Evolutionary conservation across 1,140 invertebrate species (phyloP).

Genomic region (Samia ricini): DNA sequence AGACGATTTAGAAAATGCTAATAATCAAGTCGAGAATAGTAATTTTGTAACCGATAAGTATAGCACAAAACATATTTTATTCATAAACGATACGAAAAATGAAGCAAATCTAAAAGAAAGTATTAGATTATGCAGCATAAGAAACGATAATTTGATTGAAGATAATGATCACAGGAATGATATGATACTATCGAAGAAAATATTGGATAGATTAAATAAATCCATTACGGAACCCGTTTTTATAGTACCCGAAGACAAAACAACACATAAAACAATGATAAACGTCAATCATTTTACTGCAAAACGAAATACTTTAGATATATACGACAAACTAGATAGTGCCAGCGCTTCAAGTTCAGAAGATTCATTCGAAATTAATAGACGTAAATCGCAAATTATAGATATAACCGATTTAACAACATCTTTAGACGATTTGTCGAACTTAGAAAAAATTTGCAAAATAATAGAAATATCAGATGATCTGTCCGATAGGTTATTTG

Average conservation of each 20-base stretch:
- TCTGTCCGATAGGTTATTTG: constrained; percentile 61
- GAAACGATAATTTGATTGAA: background rate
- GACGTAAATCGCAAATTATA: constrained; percentile 62
- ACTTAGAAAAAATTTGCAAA: constrained; percentile 63
- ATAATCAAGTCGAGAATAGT: background rate
- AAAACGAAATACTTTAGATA: constrained; percentile 34
- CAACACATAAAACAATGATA: constrained; percentile 16
- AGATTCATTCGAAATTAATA: constrained; percentile 55
- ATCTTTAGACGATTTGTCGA: constrained; percentile 57
- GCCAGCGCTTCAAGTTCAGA: constrained; percentile 53
- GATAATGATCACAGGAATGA: background rate
- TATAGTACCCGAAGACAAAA: constrained; percentile 14
- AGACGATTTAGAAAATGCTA: background rate
- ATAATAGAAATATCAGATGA: constrained; percentile 73
- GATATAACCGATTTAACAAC: constrained; percentile 59
- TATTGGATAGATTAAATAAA: constrained; percentile 22
- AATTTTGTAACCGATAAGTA: background rate
- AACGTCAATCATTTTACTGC: constrained; percentile 20
- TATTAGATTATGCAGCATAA: background rate
- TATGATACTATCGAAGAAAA: constrained; percentile 14
- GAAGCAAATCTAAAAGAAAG: background rate
- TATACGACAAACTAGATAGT: constrained; percentile 68
- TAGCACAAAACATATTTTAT: background rate
- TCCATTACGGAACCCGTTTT: constrained; percentile 15
- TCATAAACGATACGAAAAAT: background rate